Percentiles rank a stretch among this genome's conserved stretches.
These are phyloP conservation scores for Glaucomys volans DNA, from an alignment of 2,113 vertebrate species.

Conservation along the genomic window DNA sequence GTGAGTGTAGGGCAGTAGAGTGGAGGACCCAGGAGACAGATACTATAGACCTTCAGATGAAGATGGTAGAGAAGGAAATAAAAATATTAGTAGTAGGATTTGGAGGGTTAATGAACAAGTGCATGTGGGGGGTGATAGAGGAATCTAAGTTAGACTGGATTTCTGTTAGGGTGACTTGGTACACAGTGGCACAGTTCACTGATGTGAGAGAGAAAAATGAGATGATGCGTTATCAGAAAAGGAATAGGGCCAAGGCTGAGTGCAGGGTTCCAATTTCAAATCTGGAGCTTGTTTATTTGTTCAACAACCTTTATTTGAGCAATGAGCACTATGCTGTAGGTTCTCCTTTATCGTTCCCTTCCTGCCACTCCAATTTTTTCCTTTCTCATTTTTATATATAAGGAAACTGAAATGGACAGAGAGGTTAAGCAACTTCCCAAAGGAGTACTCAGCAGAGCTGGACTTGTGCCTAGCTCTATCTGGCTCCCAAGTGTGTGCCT, in stretches of 20 bases:
- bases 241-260: not conserved
- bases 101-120: not conserved
- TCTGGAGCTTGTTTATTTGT: not conserved
- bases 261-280: not conserved
- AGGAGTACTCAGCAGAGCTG: not conserved
- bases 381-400: not conserved
- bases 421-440: not conserved
- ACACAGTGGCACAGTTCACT: fast-evolving
- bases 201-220: not conserved
- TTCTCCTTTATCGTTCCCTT: not conserved
- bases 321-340: not conserved
- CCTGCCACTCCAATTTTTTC: not conserved
- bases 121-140: fast-evolving
- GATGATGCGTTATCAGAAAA: not conserved
- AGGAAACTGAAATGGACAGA: not conserved
- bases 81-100: not conserved
- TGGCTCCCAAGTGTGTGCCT: not conserved
- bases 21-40: not conserved
- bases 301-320: not conserved
- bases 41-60: not conserved
- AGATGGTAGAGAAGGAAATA: not conserved
- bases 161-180: not conserved
- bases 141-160: not conserved
- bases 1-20: not conserved
- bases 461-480: not conserved